Conservation (phyloP, 1,140 invertebrate species). For the Drosophila sp. region DNA sequence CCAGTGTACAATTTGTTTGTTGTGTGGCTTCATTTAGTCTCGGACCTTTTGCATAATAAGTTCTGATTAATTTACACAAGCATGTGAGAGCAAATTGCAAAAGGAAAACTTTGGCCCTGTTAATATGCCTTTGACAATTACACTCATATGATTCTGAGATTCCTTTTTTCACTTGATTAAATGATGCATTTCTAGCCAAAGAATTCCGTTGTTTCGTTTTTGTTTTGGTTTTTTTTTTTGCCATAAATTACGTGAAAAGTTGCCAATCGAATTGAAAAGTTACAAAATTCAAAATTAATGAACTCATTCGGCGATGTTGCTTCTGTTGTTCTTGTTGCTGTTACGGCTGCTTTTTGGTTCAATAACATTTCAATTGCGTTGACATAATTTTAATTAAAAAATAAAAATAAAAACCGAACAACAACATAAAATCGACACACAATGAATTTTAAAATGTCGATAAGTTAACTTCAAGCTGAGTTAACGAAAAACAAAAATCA, state of each 20-base stretch:
- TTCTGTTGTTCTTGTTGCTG: conserved; percentile 33
- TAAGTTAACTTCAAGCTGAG: conserved; percentile 44
- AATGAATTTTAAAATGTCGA: conserved; percentile 67
- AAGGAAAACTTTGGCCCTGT: neutral
- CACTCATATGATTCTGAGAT: too few relatives aligned
- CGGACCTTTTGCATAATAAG: conserved; percentile 29
- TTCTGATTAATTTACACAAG: neutral
- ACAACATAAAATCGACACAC: conserved; percentile 44
- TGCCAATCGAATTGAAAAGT: conserved; percentile 6
- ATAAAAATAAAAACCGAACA: conserved; percentile 51
- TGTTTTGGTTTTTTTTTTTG: conserved; percentile 25
- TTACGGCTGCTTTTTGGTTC: conserved; percentile 51
- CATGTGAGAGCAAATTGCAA: neutral
- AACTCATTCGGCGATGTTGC: conserved; percentile 45
- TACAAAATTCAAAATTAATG: conserved; percentile 78
- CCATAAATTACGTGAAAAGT: conserved; percentile 71
- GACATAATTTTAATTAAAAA: conserved; percentile 80
- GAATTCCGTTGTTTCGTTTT: neutral
- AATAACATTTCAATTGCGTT: conserved; percentile 79
- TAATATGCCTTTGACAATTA: too few relatives aligned
- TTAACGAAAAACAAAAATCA: conserved; percentile 36
- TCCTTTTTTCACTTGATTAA: conserved; percentile 25
- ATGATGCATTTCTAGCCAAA: conserved; percentile 48
- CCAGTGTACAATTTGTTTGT: neutral
- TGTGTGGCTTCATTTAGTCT: conserved; percentile 34